Evolutionary conservation across 2,888 invertebrate species (phyloP).

Genomic region (Andrena fulva): DNA sequence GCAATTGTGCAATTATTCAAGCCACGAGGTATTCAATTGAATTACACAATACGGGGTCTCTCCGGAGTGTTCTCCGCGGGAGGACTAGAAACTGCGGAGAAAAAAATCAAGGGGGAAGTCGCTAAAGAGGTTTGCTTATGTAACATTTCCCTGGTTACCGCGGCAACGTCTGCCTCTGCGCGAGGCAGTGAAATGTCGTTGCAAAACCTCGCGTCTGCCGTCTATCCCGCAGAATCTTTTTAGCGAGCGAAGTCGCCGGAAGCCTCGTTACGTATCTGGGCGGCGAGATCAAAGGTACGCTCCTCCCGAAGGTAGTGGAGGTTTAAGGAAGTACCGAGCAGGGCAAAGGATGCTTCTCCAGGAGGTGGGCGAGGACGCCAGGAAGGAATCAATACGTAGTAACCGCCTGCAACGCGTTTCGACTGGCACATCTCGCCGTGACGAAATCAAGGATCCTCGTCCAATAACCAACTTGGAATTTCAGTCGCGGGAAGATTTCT

Average conservation of each 20-base stretch:
- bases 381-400: slow-evolving; percentile 77
- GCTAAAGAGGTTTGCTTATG: not conserved
- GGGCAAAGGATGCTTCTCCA: slow-evolving; percentile 60
- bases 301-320: slow-evolving; percentile 31
- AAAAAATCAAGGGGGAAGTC: not conserved
- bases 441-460: slow-evolving; percentile 52
- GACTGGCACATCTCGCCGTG: slow-evolving; percentile 58
- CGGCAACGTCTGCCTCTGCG: not conserved
- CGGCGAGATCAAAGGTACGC: slow-evolving; percentile 63
- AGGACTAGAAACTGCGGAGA: too few relatives aligned
- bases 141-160: slow-evolving; percentile 8
- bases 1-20: too few relatives aligned
- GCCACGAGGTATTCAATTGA: too few relatives aligned
- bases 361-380: slow-evolving; percentile 51
- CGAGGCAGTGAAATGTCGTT: not conserved
- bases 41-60: too few relatives aligned
- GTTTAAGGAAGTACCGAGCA: slow-evolving; percentile 58
- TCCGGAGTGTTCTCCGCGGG: too few relatives aligned
- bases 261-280: slow-evolving; percentile 48
- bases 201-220: not conserved
- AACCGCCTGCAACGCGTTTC: slow-evolving; percentile 73
- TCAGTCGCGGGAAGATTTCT: not conserved
- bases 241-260: slow-evolving; percentile 22
- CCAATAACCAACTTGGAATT: not conserved
- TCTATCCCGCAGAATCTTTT: slow-evolving; percentile 24